A percentile compares a stretch with the other conserved stretches of the same genome.
These are phyloP conservation scores for Subacronicta megacephala DNA, from an alignment of 2,888 invertebrate species.

Conservation along the genomic window DNA sequence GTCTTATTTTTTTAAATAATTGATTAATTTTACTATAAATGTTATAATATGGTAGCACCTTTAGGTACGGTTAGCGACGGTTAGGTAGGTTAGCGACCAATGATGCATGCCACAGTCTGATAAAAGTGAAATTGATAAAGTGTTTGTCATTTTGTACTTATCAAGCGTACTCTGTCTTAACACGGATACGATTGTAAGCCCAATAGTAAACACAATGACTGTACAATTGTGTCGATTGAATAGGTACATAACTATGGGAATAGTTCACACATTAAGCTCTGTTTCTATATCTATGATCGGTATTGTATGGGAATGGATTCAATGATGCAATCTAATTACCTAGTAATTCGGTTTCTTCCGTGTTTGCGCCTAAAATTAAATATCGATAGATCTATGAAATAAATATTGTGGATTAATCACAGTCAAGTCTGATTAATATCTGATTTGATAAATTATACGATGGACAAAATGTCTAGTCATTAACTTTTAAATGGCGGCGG, in stretches of 20 bases:
- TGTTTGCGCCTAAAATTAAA: slow-evolving; percentile 25
- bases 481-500: too few species aligned
- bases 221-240: slow-evolving; percentile 34
- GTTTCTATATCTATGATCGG: slow-evolving; percentile 53
- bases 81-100: too few species aligned
- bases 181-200: slow-evolving; percentile 26
- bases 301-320: slow-evolving; percentile 55
- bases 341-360: slow-evolving; percentile 50
- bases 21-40: too few species aligned
- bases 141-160: slow-evolving; percentile 1
- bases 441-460: too few species aligned
- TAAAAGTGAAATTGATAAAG: slow-evolving; percentile 26
- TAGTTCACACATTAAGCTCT: slow-evolving; percentile 54
- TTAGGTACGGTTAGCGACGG: too few species aligned
- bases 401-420: slow-evolving; percentile 22
- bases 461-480: too few species aligned
- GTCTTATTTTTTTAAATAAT: too few species aligned
- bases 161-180: slow-evolving; percentile 11
- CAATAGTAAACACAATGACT: slow-evolving; percentile 42
- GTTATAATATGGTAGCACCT: too few species aligned
- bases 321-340: slow-evolving; percentile 55
- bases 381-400: slow-evolving; percentile 32
- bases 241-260: slow-evolving; percentile 52
- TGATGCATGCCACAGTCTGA: slow-evolving; percentile 7
- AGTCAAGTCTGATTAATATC: neutral